Base-by-base conservation (phyloP, 2,113 vertebrate species). In the Rhodinocichla rosea region DNA sequence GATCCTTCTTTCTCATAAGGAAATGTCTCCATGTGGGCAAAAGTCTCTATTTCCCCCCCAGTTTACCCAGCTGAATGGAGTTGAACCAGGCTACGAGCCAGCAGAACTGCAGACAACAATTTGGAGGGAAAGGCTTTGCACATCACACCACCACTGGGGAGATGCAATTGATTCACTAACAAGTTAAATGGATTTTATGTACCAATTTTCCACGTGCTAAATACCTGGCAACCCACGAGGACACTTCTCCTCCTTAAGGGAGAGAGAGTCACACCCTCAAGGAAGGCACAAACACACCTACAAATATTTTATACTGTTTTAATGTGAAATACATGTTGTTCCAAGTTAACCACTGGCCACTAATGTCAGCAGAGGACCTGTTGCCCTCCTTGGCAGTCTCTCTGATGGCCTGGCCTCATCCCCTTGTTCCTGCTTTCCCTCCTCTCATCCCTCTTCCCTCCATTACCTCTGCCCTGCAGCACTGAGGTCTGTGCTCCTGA, bases 131-230 rank as follows among this genome's bases (percentile, higher is more conserved):
- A 82, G 80, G 40, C 7, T 64, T 87, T 83, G 81, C 45, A 69
- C 81, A 85, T 79, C 91, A 15, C 49, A 45, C 20, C 32, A 1
- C 11, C 13, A 1, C 81, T 81, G 32, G 90, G 89, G 94, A 90
- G 59, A 69, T 5, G 39, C 55, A 71, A 89, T 21, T 81, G 91
- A 91, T 94, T 95, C 83, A 10, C 76, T 92, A 94, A 76, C 94
- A 84, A 68, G 82, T 50, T 90, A 94, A 95, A 96, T 91, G 85
- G 92, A 83, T 97, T 96, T 96, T 74, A 40, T 87, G 92, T 80
- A 90, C 87, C 44, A 71, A 23, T 67, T 56, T 70, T 90, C 69
- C 77, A 80, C 1, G 1, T 39, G 74, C 74, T 93, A 89, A 94
- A 96, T 77, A 95, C 92, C 90, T 89, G 75, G 50, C 28, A 87